phyloP scores from a whole-genome alignment of 2,113 vertebrate genomes.

The Tor tambroides region DNA sequence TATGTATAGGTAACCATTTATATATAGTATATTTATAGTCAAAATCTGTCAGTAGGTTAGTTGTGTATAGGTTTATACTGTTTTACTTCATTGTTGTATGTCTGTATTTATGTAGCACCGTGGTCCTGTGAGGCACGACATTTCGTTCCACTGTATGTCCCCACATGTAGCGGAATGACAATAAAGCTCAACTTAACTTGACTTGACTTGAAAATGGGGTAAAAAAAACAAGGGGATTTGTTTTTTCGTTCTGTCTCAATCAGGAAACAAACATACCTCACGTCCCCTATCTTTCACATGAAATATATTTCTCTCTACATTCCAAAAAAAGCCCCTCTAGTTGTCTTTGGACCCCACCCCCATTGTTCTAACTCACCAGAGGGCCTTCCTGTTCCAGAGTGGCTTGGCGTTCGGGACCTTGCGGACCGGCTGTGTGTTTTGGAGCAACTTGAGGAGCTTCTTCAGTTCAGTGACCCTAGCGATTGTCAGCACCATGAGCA shows the following conservation, averaged over 20 bases:
- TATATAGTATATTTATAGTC: too few relatives aligned
- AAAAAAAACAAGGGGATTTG: constrained; percentile 43
- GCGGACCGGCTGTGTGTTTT: constrained; percentile 51
- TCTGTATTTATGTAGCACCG: too few relatives aligned
- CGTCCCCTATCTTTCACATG: constrained; percentile 46
- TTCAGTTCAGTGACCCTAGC: constrained; percentile 39
- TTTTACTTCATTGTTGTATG: too few relatives aligned
- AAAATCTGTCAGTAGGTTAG: too few relatives aligned
- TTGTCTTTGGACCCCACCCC: constrained; percentile 58
- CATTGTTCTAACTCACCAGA: constrained; percentile 63
- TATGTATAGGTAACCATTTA: too few relatives aligned
- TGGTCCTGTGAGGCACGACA: too few relatives aligned
- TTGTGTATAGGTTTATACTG: too few relatives aligned
- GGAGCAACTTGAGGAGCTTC: constrained; percentile 57
- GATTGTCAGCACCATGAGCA: constrained; percentile 54
- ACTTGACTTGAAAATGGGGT: background rate
- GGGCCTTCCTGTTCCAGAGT: constrained; percentile 65
- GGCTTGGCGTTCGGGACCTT: constrained; percentile 54
- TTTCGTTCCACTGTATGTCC: too few relatives aligned
- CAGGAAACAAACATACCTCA: constrained; percentile 52
- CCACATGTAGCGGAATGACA: too few relatives aligned
- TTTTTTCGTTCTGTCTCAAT: constrained; percentile 46
- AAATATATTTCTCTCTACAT: constrained; percentile 34
- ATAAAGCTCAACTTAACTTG: too few relatives aligned
- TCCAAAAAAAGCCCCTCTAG: constrained; percentile 29